phyloP scores from a whole-genome alignment of 2,888 invertebrate species.

The Endotricha flammealis region DNA sequence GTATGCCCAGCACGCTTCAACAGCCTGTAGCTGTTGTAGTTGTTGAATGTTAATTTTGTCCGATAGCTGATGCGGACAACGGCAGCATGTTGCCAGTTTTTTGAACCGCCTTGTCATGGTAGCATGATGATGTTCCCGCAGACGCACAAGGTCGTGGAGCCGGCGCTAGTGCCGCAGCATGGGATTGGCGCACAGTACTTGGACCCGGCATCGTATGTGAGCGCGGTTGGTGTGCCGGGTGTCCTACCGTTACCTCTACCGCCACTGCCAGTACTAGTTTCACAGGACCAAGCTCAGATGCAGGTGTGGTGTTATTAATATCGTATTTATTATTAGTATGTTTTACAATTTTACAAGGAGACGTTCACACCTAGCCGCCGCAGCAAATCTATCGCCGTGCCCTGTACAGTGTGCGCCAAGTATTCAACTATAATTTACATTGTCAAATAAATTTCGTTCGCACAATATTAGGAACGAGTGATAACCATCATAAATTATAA shows the following conservation, averaged over 20 bases:
- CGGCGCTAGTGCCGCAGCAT: slow-evolving; percentile 51
- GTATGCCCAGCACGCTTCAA: too few relatives aligned
- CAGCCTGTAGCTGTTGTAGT: too few relatives aligned
- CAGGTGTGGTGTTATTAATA: slow-evolving; percentile 34
- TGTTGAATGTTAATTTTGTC: too few relatives aligned
- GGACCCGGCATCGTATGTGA: slow-evolving; percentile 51
- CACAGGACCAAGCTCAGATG: slow-evolving; percentile 51
- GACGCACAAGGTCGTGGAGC: slow-evolving; percentile 26
- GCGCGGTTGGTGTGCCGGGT: slow-evolving; percentile 36
- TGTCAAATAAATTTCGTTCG: too few relatives aligned
- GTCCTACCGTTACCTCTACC: slow-evolving; percentile 39
- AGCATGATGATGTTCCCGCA: slow-evolving; percentile 26
- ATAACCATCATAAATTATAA: too few relatives aligned
- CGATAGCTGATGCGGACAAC: slow-evolving; percentile 7
- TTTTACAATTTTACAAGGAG: too few relatives aligned
- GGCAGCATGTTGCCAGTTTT: neutral
- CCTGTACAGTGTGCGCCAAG: too few relatives aligned
- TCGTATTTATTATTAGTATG: neutral
- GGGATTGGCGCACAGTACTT: slow-evolving; percentile 57
- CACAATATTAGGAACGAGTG: too few relatives aligned
- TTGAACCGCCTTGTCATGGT: slow-evolving; percentile 16
- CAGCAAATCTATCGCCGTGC: too few relatives aligned
- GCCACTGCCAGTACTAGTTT: slow-evolving; percentile 46
- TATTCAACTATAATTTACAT: too few relatives aligned
- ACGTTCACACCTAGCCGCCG: neutral